Percentiles rank a stretch among this genome's conserved stretches.
These are phyloP conservation scores for Rotaria magnacalcarata DNA, from an alignment of 2,888 invertebrate genomes.

Conservation along the genomic window DNA sequence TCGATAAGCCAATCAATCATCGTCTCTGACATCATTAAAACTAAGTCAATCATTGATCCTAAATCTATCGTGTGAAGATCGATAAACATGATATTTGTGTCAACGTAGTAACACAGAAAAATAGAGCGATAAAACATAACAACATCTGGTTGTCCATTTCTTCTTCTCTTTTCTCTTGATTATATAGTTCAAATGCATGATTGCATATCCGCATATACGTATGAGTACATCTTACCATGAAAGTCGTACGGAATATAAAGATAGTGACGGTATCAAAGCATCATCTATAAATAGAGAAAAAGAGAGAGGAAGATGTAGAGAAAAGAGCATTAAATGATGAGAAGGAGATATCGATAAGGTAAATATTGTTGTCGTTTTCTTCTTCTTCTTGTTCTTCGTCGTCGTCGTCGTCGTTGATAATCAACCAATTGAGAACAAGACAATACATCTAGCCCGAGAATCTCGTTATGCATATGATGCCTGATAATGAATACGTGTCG, in stretches of 20 bases:
- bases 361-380: not conserved
- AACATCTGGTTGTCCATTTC: not conserved
- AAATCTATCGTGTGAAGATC: not conserved
- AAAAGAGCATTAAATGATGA: not conserved
- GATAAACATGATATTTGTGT: not conserved
- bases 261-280: not conserved
- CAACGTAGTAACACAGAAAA: not conserved
- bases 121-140: not conserved
- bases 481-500: not conserved
- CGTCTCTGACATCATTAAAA: not conserved
- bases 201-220: not conserved
- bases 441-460: not conserved
- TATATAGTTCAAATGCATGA: not conserved
- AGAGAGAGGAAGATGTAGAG: too few relatives aligned
- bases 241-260: not conserved
- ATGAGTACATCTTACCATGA: not conserved
- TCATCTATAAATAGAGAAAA: not conserved
- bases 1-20: slow-evolving; percentile 22
- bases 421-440: not conserved
- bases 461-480: not conserved
- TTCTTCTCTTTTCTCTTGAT: not conserved
- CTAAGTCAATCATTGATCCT: not conserved
- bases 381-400: not conserved
- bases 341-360: not conserved
- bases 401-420: not conserved